Evolutionary conservation across 2,888 invertebrate genomes (phyloP), one percentile per base, ranked within the genome.

Genomic region (Odontomyia ornata): DNA sequence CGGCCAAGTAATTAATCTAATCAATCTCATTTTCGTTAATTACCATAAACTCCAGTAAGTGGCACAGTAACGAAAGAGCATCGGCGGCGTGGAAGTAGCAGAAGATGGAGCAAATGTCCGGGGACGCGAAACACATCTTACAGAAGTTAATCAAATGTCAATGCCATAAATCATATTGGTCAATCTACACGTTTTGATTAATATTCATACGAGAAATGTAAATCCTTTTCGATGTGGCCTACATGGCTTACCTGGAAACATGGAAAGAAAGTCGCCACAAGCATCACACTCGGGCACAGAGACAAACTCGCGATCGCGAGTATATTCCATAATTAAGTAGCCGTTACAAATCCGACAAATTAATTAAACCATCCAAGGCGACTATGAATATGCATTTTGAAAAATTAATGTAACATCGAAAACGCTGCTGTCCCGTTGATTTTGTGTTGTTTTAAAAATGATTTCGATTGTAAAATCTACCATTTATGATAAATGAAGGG

Each of bases 331-430:
- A 76, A 78, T 78, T 78, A 78, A 78, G 76, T 73, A 76, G 78
- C 76, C 78, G 76, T 78, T 73, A 78, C 78, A 65, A 78, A 78
- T 78, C 76, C 78, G 78, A 78, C 76, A 78, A 78, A 78, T 78
- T 78, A 78, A 78, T 78, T 76, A 73, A 73, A 72, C 18, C 11
- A 21, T 30, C 56, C 2, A 11, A n/a, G 46, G 23, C 21, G 46
- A 43, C 43, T 43, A 43, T 67, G 18, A 67, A 69, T 46, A 69
- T 47, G 23, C 7, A 25, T 25, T 23, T n/a, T 1, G n/a, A 46
- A 46, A 69, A 46, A 69, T 36, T 3, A 36, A 36, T 36, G 36
- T 18, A 65, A n/a, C 46, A 30, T 47, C 23, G 36, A 60, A 60
- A 36, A 18, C 36, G 73, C 43, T 73, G 57, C 30, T 73, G 21